Evolutionary conservation across 2,797 vertebrate species (phyloP), one percentile per base, ranked within the genome.

Genomic region (Brachyalestes nurse): DNA sequence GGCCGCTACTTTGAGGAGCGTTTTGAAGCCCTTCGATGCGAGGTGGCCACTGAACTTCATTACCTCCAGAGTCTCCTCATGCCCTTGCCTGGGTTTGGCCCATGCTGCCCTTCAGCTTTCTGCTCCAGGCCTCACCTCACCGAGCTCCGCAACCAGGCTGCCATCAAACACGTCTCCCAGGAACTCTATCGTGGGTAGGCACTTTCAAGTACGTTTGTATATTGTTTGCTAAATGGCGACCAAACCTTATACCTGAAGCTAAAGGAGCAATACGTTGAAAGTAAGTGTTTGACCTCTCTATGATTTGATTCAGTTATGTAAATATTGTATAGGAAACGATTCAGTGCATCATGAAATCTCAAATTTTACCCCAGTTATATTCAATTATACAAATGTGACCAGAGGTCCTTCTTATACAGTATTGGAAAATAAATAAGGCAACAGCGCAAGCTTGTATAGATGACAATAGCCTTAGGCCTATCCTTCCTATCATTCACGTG

Each of bases 1-100:
- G 45, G 49, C 23, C 81, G 78, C 40, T 40, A 58, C 28, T 17
- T 78, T 51, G 69, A 73, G 40, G 70, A 72, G 51, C 60, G 70
- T 45, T 82, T 78, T 58, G 69, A 82, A 38, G 75, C 67, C 34
- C 67, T 82, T 38, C 67, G 23, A 14, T 65, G 28, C 60, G 28
- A 81, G 72, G 64, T 81, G 51, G 60, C 53, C 62, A 75, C 72
- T 13, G 64, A 81, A 25, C 79, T 81, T 45, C 57, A 76, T 57
- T 70, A 81, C 79, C 25, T 81, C 14, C 72, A n/a, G n/a, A n/a
- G n/a, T n/a, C n/a, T 81, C 8, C 72, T 69, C 3, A 38, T 57
- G 25, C 76, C 28, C 14, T 65, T 34, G 9, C 34, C 34, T 51
- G 49, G 49, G 14, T 16, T 55, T 10, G 51, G 21, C 40, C 28